phyloP scores from a whole-genome alignment of 2,797 vertebrate genomes.

The Sparidentex hasta region DNA sequence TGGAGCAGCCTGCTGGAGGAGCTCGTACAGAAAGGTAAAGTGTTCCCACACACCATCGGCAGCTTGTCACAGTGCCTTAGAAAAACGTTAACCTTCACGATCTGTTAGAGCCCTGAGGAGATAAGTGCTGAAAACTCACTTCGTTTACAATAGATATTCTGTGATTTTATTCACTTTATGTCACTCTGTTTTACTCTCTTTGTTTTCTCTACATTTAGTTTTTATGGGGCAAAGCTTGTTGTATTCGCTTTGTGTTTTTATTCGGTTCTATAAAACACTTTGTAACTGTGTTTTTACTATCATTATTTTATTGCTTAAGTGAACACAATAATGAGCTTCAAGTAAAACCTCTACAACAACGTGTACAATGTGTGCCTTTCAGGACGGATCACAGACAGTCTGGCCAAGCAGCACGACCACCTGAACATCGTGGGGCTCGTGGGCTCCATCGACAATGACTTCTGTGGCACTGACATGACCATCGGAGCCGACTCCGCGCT shows the following conservation, averaged over 20 bases:
- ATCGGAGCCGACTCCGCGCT: slow-evolving; percentile 95
- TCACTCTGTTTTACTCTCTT: too few relatives aligned
- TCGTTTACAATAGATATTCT: too few relatives aligned
- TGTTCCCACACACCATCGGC: background rate
- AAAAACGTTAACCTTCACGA: too few relatives aligned
- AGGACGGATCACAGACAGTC: slow-evolving; percentile 91
- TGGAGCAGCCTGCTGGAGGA: slow-evolving; percentile 92
- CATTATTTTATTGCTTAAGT: background rate
- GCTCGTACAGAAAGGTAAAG: slow-evolving; percentile 89
- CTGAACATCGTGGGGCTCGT: slow-evolving; percentile 96
- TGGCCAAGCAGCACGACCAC: slow-evolving; percentile 84
- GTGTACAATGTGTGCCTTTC: background rate
- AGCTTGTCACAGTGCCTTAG: background rate
- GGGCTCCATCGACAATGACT: slow-evolving; percentile 97
- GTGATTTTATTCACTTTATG: too few relatives aligned
- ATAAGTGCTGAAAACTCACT: too few relatives aligned
- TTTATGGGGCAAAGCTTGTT: too few relatives aligned
- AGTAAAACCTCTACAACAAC: background rate
- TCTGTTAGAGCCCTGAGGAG: too few relatives aligned
- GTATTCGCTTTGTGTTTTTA: too few relatives aligned
- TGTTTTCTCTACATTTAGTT: too few relatives aligned
- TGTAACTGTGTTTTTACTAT: too few relatives aligned
- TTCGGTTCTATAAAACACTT: too few relatives aligned
- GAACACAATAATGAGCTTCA: background rate
- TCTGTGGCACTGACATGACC: slow-evolving; percentile 98